These are phyloP conservation scores for Pygmarrhopalites habei DNA, from an alignment of 1,140 invertebrate species.

Conservation along the genomic window DNA sequence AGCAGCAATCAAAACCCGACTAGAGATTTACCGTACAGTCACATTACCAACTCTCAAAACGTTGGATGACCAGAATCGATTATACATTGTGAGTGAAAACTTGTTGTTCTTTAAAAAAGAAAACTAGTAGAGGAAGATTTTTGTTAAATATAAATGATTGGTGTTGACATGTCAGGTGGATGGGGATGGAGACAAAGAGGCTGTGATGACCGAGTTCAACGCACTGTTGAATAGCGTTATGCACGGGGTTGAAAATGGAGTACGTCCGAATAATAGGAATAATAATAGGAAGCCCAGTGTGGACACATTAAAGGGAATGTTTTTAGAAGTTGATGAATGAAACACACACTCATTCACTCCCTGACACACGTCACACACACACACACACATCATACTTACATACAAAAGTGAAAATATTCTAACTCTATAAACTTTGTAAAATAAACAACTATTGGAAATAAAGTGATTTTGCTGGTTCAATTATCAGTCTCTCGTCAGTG, in stretches of 20 bases:
- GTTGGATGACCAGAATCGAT: constrained; percentile 66
- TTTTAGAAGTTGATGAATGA: constrained; percentile 41
- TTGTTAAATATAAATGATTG: not conserved
- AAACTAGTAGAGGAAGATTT: not conserved
- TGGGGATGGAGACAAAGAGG: constrained; percentile 62
- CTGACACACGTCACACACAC: no score
- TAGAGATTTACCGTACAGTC: constrained; percentile 75
- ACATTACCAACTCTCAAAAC: constrained; percentile 79
- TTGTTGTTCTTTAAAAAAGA: not conserved
- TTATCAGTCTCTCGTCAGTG: no score
- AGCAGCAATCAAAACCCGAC: constrained; percentile 66
- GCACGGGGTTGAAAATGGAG: constrained; percentile 4
- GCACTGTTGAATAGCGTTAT: constrained; percentile 5
- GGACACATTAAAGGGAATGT: constrained; percentile 43
- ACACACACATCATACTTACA: no score
- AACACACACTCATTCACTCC: no score
- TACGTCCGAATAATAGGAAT: not conserved
- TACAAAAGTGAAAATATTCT: no score
- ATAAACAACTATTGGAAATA: no score
- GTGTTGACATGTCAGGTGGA: constrained; percentile 53
- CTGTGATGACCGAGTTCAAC: constrained; percentile 20
- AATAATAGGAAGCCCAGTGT: constrained; percentile 30
- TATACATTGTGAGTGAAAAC: constrained; percentile 63
- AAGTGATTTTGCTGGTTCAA: no score
- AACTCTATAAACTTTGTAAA: no score